Evolutionary conservation across 2,888 invertebrate genomes (phyloP).

Genomic region (Periphyllus acericola): DNA sequence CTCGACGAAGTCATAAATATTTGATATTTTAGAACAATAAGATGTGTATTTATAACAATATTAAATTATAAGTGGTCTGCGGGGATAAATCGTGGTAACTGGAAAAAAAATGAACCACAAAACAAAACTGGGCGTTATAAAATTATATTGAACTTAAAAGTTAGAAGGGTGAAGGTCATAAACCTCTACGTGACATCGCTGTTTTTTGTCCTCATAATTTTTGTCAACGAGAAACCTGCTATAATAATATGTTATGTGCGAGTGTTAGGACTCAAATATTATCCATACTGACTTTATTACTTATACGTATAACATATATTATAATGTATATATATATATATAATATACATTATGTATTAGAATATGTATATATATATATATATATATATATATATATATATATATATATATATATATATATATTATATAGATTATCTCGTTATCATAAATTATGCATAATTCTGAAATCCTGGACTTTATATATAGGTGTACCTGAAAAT

Average conservation of each 20-base stretch:
- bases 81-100: too few species aligned
- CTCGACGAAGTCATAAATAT: too few species aligned
- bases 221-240: background rate
- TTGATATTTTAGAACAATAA: too few species aligned
- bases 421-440: constrained; percentile 30
- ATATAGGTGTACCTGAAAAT: background rate
- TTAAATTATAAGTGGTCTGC: too few species aligned
- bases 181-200: background rate
- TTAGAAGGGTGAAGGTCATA: constrained; percentile 14
- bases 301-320: background rate
- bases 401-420: too few species aligned
- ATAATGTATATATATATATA: too few species aligned
- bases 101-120: too few species aligned
- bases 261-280: constrained; percentile 23
- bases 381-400: too few species aligned
- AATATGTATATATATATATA: background rate
- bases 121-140: background rate
- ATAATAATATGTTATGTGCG: background rate
- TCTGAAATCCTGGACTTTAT: constrained; percentile 22
- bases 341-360: background rate
- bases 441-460: constrained; percentile 54
- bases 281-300: constrained; percentile 27
- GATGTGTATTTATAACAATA: too few species aligned
- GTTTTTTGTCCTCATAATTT: constrained; percentile 8
- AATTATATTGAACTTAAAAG: constrained; percentile 14